A percentile compares a stretch with the other conserved stretches of the same genome.
phyloP scores from a whole-genome alignment of 2,797 vertebrate species.

The Microchirus variegatus region DNA sequence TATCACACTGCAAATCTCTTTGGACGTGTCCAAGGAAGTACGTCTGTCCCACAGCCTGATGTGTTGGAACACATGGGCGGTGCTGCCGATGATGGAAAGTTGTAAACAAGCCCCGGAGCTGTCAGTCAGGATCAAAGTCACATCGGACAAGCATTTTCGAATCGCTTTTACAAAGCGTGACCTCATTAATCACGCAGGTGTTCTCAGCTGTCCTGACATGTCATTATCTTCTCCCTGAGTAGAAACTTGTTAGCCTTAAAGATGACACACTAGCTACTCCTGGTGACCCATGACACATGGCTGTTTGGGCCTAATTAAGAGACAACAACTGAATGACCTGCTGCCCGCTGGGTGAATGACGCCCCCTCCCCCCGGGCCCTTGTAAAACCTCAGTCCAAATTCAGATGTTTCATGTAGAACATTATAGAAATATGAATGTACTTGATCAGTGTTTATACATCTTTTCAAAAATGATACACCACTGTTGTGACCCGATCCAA shows the following conservation, averaged over 20 bases:
- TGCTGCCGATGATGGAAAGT: constrained; percentile 15
- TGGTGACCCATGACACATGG: constrained; percentile 51
- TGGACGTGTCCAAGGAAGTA: constrained; percentile 25
- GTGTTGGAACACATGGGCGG: constrained; percentile 27
- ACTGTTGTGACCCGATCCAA: no score
- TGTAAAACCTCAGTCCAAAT: background rate
- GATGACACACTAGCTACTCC: constrained; percentile 32
- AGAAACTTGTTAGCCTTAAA: constrained; percentile 47
- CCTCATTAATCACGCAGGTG: constrained; percentile 36
- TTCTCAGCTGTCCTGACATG: constrained; percentile 35
- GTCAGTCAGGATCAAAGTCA: constrained; percentile 54
- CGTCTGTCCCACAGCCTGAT: constrained; percentile 28
- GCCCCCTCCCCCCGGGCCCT: constrained; percentile 22
- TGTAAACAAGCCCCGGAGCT: constrained; percentile 51
- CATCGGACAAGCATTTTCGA: constrained; percentile 51
- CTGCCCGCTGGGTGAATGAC: constrained; percentile 39
- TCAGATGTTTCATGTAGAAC: no score
- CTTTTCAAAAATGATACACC: no score
- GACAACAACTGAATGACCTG: constrained; percentile 38
- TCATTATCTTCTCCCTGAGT: constrained; percentile 46
- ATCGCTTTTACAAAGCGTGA: constrained; percentile 42
- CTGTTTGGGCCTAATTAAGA: constrained; percentile 55
- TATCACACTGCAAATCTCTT: constrained; percentile 23
- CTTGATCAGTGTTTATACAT: no score
- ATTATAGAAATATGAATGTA: no score